phyloP scores from a whole-genome alignment of 2,113 vertebrate species.

The Cynocephalus volans region DNA sequence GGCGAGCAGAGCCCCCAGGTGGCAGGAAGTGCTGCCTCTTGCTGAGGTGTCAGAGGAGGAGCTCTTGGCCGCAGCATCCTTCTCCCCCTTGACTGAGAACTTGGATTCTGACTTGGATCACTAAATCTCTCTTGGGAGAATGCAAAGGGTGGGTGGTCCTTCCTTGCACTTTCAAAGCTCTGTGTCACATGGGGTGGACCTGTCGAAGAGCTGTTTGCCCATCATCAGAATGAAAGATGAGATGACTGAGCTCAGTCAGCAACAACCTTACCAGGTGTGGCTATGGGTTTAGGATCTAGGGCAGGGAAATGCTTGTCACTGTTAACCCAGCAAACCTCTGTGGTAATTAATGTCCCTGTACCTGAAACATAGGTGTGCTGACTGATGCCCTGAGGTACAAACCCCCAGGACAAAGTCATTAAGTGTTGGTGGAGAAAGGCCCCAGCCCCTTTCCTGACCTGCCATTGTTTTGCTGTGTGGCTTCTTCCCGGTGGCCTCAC shows the following conservation, averaged over 20 bases:
- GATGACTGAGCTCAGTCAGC: background rate
- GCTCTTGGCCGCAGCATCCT: background rate
- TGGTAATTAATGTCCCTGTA: background rate
- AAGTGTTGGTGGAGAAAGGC: background rate
- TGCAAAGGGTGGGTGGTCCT: background rate
- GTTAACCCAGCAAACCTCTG: background rate
- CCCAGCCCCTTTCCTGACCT: background rate
- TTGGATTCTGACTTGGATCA: background rate
- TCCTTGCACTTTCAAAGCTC: background rate
- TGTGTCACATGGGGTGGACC: rapidly evolving
- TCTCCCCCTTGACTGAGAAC: background rate
- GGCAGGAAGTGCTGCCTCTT: background rate
- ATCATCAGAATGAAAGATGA: background rate
- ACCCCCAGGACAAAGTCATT: background rate
- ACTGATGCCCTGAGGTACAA: rapidly evolving
- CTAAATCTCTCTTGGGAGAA: background rate
- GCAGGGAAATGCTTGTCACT: background rate
- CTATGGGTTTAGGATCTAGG: background rate
- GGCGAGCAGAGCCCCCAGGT: background rate
- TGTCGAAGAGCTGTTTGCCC: rapidly evolving
- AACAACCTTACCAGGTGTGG: background rate
- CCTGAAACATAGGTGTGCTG: background rate
- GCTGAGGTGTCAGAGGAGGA: background rate
- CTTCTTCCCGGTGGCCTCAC: conserved; percentile 40
- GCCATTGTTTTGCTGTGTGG: background rate